Evolutionary conservation across 2,113 vertebrate species (phyloP).

Genomic region (Caretta caretta): DNA sequence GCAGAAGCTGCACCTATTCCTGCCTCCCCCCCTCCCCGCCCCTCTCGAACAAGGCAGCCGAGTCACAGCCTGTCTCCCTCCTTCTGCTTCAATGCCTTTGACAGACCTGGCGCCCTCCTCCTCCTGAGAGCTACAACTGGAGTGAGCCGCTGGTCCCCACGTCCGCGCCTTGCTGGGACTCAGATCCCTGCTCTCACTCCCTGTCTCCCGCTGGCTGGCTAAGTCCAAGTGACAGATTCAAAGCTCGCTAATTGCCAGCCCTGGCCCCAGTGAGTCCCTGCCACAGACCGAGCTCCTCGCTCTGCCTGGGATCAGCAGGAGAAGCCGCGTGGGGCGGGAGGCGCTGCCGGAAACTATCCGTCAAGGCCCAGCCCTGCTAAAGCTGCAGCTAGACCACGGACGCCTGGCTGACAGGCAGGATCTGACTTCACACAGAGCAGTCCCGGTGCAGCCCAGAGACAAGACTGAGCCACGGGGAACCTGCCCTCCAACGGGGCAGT

Average conservation of each 20-base stretch:
- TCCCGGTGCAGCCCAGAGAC: background rate
- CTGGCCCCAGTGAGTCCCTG: background rate
- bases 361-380: background rate
- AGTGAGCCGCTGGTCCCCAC: background rate
- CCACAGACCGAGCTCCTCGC: background rate
- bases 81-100: background rate
- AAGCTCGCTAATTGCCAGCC: background rate
- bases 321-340: background rate
- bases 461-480: background rate
- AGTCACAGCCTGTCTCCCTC: background rate
- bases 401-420: background rate
- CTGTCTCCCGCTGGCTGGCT: background rate
- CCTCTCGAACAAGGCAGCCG: background rate
- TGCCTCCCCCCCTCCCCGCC: background rate
- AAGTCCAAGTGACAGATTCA: background rate
- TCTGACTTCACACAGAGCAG: background rate
- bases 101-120: background rate
- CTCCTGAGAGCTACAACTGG: background rate
- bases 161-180: no score
- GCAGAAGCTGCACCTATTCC: background rate
- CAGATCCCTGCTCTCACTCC: background rate
- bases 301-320: background rate
- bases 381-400: background rate
- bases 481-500: no score
- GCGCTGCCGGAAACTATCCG: conserved; percentile 18